Conservation (phyloP, 1,140 invertebrate genomes). For the Gryon sp. region DNA sequence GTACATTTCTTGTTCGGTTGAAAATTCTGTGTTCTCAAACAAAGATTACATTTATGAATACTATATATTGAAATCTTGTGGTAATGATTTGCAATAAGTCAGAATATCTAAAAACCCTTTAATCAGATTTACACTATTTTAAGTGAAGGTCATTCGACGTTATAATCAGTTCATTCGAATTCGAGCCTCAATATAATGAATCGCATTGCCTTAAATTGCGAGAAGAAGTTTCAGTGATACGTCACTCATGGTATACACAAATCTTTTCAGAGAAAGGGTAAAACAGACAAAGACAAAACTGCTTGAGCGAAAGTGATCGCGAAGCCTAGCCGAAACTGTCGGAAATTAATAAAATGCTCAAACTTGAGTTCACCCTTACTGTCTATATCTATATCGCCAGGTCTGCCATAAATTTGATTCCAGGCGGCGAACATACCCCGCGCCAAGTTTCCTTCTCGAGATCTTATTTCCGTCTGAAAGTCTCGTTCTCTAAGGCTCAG, state of each 20-base stretch:
- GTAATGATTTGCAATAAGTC: too few relatives aligned
- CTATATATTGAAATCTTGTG: too few relatives aligned
- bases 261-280: constrained; percentile 40
- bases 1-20: constrained; percentile 38
- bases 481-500: background rate
- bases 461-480: constrained; percentile 32
- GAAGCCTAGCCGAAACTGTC: constrained; percentile 63
- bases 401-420: constrained; percentile 75
- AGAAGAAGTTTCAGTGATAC: too few relatives aligned
- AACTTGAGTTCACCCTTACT: constrained; percentile 70
- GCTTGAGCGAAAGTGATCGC: constrained; percentile 20
- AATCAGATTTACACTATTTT: too few relatives aligned
- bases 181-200: too few relatives aligned
- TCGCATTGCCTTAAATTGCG: too few relatives aligned
- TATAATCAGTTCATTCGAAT: too few relatives aligned
- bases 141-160: too few relatives aligned
- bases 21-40: too few relatives aligned
- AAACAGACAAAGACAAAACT: constrained; percentile 39
- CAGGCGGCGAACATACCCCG: constrained; percentile 41
- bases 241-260: too few relatives aligned
- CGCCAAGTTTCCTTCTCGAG: constrained; percentile 11
- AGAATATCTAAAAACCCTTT: too few relatives aligned
- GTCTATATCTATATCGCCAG: constrained; percentile 54
- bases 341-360: constrained; percentile 77
- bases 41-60: too few relatives aligned